A percentile compares a stretch with the other conserved stretches of the same genome.
phyloP scores from a whole-genome alignment of 2,797 vertebrate genomes.

The Cynodonichthys magdalenae region DNA sequence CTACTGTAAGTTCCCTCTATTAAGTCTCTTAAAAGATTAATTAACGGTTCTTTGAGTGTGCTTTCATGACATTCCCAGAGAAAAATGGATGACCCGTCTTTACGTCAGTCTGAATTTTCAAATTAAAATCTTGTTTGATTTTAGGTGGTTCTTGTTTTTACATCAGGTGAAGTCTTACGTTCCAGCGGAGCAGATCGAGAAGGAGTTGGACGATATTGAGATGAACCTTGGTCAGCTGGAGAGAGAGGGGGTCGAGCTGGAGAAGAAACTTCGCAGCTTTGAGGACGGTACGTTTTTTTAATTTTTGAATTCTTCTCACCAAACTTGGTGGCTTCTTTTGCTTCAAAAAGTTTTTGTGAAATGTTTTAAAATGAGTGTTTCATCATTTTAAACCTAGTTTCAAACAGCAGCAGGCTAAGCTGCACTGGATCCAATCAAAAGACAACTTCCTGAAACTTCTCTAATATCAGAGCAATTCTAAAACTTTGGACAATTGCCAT shows the following conservation, averaged over 20 bases:
- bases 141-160: conserved; percentile 42
- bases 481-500: too few relatives aligned
- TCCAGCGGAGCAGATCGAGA: conserved; percentile 84
- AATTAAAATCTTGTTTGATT: conserved; percentile 34
- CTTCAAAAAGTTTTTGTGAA: not conserved
- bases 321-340: not conserved
- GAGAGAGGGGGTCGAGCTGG: conserved; percentile 88
- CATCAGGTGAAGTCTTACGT: conserved; percentile 81
- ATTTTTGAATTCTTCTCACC: not conserved
- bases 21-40: conserved; percentile 82
- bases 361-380: too few relatives aligned
- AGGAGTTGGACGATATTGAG: conserved; percentile 85
- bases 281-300: conserved; percentile 85
- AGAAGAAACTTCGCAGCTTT: conserved; percentile 86
- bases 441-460: too few relatives aligned
- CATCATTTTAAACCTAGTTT: too few relatives aligned
- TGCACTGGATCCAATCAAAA: too few relatives aligned
- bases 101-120: conserved; percentile 51
- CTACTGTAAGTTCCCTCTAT: conserved; percentile 80
- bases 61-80: conserved; percentile 61
- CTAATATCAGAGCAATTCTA: too few relatives aligned
- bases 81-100: conserved; percentile 55
- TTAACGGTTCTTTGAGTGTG: conserved; percentile 75
- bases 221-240: conserved; percentile 86
- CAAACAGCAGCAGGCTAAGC: too few relatives aligned